These are phyloP conservation scores for Ciconia boyciana DNA, from an alignment of 2,113 vertebrate species.

Conservation along the genomic window DNA sequence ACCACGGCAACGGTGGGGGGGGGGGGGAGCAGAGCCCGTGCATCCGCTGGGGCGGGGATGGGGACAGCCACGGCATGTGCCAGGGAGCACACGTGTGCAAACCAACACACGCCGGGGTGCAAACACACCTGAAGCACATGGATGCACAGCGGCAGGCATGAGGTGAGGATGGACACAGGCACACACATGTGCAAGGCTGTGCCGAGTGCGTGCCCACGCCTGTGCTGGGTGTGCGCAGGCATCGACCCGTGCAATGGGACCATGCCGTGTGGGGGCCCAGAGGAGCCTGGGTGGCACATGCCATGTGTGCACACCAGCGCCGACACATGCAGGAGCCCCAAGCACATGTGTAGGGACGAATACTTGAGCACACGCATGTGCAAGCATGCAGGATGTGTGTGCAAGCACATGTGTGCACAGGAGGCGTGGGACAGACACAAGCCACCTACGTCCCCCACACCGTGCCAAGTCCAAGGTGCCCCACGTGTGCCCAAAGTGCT, in stretches of 20 bases:
- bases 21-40: neutral
- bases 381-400: neutral
- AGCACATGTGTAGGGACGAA: fast-evolving
- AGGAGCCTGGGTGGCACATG: neutral
- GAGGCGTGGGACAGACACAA: neutral
- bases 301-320: fast-evolving
- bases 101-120: neutral
- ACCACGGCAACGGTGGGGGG: neutral
- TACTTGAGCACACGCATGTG: fast-evolving
- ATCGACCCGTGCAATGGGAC: fast-evolving
- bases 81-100: neutral
- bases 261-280: neutral
- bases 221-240: fast-evolving
- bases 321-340: fast-evolving
- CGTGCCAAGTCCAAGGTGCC: neutral
- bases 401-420: neutral
- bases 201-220: fast-evolving
- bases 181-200: fast-evolving
- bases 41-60: neutral
- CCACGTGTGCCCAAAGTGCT: neutral
- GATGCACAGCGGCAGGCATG: neutral
- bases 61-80: fast-evolving
- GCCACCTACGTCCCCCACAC: neutral
- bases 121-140: neutral
- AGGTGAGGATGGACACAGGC: neutral